phyloP scores from a whole-genome alignment of 1,140 invertebrate genomes.

The Drosophila ambigua region DNA sequence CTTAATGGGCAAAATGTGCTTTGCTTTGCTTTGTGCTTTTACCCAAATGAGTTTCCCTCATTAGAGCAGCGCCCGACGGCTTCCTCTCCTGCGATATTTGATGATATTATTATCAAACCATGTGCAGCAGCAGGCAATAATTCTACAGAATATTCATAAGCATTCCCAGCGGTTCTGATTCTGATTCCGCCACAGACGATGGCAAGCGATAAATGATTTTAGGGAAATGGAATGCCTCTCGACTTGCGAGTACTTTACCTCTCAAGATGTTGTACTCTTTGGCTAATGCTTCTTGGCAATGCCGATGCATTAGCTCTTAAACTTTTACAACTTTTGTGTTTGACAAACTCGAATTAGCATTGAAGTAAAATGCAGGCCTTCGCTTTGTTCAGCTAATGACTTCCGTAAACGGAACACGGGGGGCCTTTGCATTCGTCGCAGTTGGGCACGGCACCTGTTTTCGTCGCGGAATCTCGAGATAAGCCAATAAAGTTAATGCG shows the following conservation, averaged over 20 bases:
- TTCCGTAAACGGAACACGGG: constrained; percentile 19
- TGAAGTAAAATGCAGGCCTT: constrained; percentile 11
- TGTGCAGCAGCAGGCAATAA: too few relatives aligned
- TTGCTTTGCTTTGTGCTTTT: constrained; percentile 68
- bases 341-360: constrained; percentile 33
- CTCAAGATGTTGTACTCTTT: too few relatives aligned
- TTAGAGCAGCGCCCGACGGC: constrained; percentile 35
- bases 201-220: too few relatives aligned
- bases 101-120: constrained; percentile 20
- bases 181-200: too few relatives aligned
- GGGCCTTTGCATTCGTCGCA: constrained; percentile 11
- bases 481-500: constrained; percentile 42
- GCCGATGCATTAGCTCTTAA: too few relatives aligned
- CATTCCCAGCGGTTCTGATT: too few relatives aligned
- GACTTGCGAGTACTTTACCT: too few relatives aligned
- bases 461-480: background rate
- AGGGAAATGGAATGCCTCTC: too few relatives aligned
- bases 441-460: too few relatives aligned
- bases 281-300: too few relatives aligned
- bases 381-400: constrained; percentile 25
- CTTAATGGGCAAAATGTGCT: constrained; percentile 60
- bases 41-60: constrained; percentile 80
- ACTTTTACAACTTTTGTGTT: background rate
- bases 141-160: too few relatives aligned
- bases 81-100: constrained; percentile 29